Conservation (phyloP, 2,888 invertebrate genomes). For the Andrena haemorrhoa region DNA sequence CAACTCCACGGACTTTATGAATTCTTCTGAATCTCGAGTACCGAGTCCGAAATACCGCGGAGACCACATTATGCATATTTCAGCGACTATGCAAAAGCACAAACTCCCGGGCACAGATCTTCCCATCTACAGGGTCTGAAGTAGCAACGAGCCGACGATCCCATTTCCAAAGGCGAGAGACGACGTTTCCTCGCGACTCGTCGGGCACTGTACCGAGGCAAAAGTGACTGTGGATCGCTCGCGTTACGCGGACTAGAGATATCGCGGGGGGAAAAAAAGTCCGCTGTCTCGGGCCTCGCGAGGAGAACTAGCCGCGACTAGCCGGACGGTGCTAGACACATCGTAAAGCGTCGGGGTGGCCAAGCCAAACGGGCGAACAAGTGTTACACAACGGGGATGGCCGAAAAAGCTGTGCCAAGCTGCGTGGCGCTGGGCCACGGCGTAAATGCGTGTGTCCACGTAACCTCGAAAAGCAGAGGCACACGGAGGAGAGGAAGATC, state of each 20-base stretch:
- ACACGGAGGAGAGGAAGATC: constrained; percentile 19
- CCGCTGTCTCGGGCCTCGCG: constrained; percentile 53
- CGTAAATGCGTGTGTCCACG: constrained; percentile 56
- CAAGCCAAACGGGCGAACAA: constrained; percentile 16
- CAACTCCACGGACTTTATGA: too few species aligned
- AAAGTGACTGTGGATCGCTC: constrained; percentile 36
- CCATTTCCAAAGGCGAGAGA: neutral
- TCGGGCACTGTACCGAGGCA: constrained; percentile 27
- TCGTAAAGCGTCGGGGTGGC: constrained; percentile 50
- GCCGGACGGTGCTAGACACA: constrained; percentile 55
- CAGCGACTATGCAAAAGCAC: too few species aligned
- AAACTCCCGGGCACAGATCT: too few species aligned
- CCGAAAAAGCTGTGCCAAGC: constrained; percentile 77
- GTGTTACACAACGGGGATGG: constrained; percentile 75
- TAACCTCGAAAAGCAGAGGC: constrained; percentile 65
- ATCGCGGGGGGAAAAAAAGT: constrained; percentile 36
- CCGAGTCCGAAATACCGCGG: too few species aligned
- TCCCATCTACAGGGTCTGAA: too few species aligned
- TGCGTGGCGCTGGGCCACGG: constrained; percentile 77
- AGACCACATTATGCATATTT: too few species aligned
- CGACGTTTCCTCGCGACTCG: constrained; percentile 1
- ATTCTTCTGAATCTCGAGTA: too few species aligned
- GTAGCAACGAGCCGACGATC: neutral
- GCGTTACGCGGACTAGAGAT: constrained; percentile 21
- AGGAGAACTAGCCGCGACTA: constrained; percentile 67